These are phyloP conservation scores for Kobus ellipsiprymnus DNA, from an alignment of 2,113 vertebrate species.

Conservation along the genomic window DNA sequence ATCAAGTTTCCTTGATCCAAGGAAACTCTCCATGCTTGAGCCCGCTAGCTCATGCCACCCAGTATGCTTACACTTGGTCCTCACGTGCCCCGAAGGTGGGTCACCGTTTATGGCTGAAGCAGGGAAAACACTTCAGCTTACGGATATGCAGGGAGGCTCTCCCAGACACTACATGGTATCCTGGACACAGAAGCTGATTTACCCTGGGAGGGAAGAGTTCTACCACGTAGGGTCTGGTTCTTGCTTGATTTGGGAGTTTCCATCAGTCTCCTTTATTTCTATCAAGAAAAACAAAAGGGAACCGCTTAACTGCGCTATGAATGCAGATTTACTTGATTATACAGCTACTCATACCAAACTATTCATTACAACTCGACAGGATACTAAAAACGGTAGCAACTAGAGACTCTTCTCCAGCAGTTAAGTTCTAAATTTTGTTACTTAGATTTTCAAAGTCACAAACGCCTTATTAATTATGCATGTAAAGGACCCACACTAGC, in stretches of 20 bases:
- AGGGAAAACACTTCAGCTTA: not conserved
- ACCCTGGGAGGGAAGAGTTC: conserved; percentile 67
- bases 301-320: fast-evolving
- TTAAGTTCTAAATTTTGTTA: not conserved
- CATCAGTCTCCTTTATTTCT: conserved; percentile 74
- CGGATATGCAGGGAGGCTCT: not conserved
- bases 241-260: conserved; percentile 76
- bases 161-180: not conserved
- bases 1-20: not conserved
- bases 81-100: not conserved
- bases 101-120: not conserved
- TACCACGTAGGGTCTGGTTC: conserved; percentile 79
- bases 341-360: not conserved
- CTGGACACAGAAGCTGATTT: conserved; percentile 53
- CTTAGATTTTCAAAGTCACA: not conserved
- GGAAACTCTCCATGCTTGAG: not conserved
- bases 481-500: not conserved
- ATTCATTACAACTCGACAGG: not conserved
- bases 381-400: not conserved
- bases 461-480: too few relatives aligned
- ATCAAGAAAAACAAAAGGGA: conserved; percentile 48
- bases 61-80: not conserved
- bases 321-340: not conserved
- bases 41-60: not conserved
- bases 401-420: not conserved